These are phyloP conservation scores for Porites australiensis DNA, from an alignment of 64 coral and sea anemone genomes.

Conservation along the genomic window DNA sequence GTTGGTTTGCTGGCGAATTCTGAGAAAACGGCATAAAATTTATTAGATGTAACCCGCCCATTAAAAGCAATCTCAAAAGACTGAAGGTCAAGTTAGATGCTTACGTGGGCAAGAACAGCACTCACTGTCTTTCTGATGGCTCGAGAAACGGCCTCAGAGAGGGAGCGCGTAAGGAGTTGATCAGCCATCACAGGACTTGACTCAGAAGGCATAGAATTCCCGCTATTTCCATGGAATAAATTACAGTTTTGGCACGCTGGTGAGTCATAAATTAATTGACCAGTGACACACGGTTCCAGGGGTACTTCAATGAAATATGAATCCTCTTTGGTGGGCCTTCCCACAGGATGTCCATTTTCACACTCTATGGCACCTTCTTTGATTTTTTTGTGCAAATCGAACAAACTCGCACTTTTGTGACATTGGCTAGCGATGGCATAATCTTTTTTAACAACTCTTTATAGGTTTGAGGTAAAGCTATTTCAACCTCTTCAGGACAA, in stretches of 20 bases:
- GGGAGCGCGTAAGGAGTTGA: not conserved
- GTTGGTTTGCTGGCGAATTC: conserved; percentile 3
- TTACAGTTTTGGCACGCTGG: not conserved
- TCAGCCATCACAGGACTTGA: not conserved
- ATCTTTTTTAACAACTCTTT: conserved; percentile 43
- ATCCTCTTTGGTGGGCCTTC: conserved; percentile 26
- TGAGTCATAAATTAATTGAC: not conserved
- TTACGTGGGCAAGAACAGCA: not conserved
- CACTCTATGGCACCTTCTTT: not conserved
- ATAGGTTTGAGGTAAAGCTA: conserved; percentile 33
- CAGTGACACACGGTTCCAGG: conserved; percentile 5
- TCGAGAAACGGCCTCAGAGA: not conserved
- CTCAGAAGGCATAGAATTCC: not conserved
- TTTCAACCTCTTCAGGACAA: conserved; percentile 54
- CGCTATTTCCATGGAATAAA: not conserved
- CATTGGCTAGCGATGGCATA: conserved; percentile 48
- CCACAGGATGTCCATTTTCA: conserved; percentile 10
- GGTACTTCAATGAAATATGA: conserved; percentile 22
- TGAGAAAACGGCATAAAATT: not conserved
- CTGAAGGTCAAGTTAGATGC: not conserved
- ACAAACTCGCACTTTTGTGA: conserved; percentile 40
- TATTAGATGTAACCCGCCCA: not conserved
- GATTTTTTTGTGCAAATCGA: conserved; percentile 23
- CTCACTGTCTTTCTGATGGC: not conserved
- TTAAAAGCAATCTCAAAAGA: not conserved